Conservation (phyloP, 2,797 vertebrate species). For the Danio aesculapii region DNA sequence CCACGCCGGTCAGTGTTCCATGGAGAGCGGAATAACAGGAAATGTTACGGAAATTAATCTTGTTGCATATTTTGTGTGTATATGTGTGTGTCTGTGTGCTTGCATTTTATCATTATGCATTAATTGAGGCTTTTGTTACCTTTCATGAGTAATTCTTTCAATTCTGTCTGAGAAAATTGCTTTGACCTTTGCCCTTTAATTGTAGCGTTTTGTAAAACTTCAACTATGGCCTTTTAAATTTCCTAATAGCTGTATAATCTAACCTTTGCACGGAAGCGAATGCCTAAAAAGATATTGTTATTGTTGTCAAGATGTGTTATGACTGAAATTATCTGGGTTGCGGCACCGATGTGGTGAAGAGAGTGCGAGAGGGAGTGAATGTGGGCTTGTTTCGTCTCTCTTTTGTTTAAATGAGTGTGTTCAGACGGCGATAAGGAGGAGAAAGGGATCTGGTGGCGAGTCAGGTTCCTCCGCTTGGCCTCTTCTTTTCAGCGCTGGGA, state of each 20-base stretch:
- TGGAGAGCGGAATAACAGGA: background rate
- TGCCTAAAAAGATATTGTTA: constrained; percentile 49
- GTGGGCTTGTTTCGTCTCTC: constrained; percentile 43
- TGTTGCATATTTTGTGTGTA: background rate
- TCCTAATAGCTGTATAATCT: constrained; percentile 25
- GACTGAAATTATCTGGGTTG: constrained; percentile 73
- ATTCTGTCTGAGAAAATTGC: constrained; percentile 24
- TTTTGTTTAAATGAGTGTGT: constrained; percentile 66
- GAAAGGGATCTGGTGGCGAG: constrained; percentile 51
- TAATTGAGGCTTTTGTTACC: constrained; percentile 15
- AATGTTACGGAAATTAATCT: constrained; percentile 36
- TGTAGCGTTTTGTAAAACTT: background rate
- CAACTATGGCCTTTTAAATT: constrained; percentile 17
- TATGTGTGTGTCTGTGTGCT: background rate
- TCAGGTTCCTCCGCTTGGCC: constrained; percentile 47
- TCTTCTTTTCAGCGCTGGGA: constrained; percentile 57
- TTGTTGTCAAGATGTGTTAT: constrained; percentile 76
- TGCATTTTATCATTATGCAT: background rate
- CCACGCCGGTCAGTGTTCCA: constrained; percentile 17
- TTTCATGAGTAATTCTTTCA: constrained; percentile 9
- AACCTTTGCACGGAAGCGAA: constrained; percentile 21
- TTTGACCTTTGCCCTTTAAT: constrained; percentile 21
- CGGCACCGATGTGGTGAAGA: constrained; percentile 71
- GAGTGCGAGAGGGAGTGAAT: constrained; percentile 58
- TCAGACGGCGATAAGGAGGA: constrained; percentile 61